Base-by-base conservation (phyloP, 2,888 invertebrate species). In the Criorhina ranunculi region DNA sequence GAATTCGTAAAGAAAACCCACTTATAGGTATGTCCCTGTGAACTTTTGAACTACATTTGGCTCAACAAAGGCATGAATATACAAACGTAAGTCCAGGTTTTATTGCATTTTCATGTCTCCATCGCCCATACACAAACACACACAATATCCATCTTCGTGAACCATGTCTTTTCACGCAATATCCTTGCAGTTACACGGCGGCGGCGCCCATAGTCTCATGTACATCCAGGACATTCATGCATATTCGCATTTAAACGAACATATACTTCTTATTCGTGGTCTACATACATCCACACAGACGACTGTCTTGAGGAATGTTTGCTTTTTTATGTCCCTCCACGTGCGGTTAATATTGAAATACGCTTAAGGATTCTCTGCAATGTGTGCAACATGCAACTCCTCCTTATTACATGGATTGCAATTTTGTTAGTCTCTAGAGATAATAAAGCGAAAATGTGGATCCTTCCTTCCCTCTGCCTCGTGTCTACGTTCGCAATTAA, bases 321-420 rank as follows among this genome's bases (percentile, higher is more conserved):
- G 35, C 11, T 12, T 57, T 37, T 57, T 6, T 5, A 46, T 46
- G 31, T 12, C 29, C 5, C 19, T 46, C n/a, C 19, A 19, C 33
- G 42, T 44, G 44, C 35, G 24, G 29, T 8, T 31, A 31, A 49
- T 66, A 75, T 66, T 57, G 49, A 12, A 57, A 49, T 31, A 15
- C 57, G 55, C 40, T 40, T 12, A 46, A 40, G 19, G 51, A 8
- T 33, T 19, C 9, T 24, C 15, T 60, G 31, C 12, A 17, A 24
- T 24, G 29, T 15, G 29, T 2, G n/a, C 8, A 7, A 2, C 6
- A 9, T 19, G 11, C 19, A 12, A 11, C 4, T 24, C 1, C 24
- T 24, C 24, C 24, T 24, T 24, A 4, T 24, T n/a, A n/a, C n/a
- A n/a, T n/a, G n/a, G 49, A 49, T 49, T 51, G 31, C 51, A 19